Percentiles rank a stretch among this genome's conserved stretches.
phyloP scores from a whole-genome alignment of 2,888 invertebrate genomes.

The Leptinotarsa rubiginosa region DNA sequence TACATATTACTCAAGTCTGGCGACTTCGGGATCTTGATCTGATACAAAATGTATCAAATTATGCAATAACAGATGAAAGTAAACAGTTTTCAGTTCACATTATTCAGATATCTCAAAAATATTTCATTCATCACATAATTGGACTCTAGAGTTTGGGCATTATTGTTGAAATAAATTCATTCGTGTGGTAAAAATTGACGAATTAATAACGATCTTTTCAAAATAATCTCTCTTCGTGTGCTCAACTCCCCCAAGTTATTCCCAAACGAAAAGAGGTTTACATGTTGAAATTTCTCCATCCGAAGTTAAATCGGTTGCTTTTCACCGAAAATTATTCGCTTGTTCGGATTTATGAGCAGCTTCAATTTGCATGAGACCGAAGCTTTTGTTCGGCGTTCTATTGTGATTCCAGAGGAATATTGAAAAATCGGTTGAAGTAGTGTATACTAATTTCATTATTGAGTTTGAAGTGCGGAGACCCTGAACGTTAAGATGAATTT shows the following conservation, averaged over 20 bases:
- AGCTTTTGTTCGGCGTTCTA: conserved; percentile 9
- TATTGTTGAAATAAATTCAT: too few relatives aligned
- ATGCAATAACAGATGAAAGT: too few relatives aligned
- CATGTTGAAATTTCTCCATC: conserved; percentile 12
- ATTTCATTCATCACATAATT: too few relatives aligned
- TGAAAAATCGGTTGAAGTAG: conserved; percentile 17
- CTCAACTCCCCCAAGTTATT: conserved; percentile 7
- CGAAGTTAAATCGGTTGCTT: conserved; percentile 19
- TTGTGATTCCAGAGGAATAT: conserved; percentile 16
- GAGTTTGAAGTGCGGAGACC: neutral
- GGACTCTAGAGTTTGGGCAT: too few relatives aligned
- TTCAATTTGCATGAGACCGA: conserved; percentile 21
- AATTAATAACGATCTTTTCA: neutral
- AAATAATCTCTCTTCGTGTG: neutral
- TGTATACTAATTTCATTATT: conserved; percentile 14
- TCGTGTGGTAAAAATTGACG: neutral
- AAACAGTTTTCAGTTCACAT: too few relatives aligned
- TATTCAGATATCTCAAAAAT: too few relatives aligned
- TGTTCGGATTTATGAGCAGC: conserved; percentile 20
- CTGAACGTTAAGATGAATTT: neutral
- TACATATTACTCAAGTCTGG: too few relatives aligned
- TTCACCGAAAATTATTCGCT: conserved; percentile 14
- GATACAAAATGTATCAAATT: too few relatives aligned
- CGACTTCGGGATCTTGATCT: too few relatives aligned
- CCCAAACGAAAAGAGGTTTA: conserved; percentile 15